phyloP scores from a whole-genome alignment of 1,140 invertebrate genomes.

The Pseudomyrmex pallidus region DNA sequence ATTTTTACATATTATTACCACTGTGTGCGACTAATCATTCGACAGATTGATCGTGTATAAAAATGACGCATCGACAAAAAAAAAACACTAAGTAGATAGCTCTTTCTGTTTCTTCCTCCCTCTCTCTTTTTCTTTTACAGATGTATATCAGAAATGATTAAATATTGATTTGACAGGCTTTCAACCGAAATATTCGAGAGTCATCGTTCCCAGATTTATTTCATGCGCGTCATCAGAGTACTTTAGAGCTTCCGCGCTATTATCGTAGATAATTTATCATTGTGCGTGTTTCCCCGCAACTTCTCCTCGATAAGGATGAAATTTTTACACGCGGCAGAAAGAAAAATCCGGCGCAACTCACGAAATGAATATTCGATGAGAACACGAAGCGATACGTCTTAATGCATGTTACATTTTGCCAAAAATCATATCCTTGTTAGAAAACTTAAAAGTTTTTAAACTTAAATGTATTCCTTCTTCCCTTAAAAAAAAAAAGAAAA shows the following conservation, averaged over 20 bases:
- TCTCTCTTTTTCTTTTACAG: too few relatives aligned
- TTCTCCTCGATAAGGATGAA: neutral
- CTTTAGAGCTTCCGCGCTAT: constrained; percentile 28
- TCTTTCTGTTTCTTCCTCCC: too few relatives aligned
- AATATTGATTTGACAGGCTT: constrained; percentile 38
- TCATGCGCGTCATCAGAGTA: constrained; percentile 21
- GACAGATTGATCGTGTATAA: neutral
- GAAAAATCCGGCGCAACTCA: neutral
- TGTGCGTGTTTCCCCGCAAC: neutral
- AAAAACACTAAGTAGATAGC: neutral
- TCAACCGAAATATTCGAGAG: constrained; percentile 11
- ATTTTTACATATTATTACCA: neutral
- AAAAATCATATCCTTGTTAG: neutral
- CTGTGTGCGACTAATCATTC: neutral
- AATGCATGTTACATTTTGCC: neutral
- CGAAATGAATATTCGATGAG: neutral
- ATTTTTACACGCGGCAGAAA: constrained; percentile 2
- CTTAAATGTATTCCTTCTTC: neutral
- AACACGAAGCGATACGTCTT: neutral
- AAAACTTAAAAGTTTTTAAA: neutral
- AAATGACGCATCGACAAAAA: neutral
- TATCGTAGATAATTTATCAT: constrained; percentile 42
- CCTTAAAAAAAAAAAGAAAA: too few relatives aligned
- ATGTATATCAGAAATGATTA: constrained; percentile 32
- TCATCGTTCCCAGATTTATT: constrained; percentile 37